phyloP scores from a whole-genome alignment of 1,140 invertebrate species.

The Pararge aegeria region DNA sequence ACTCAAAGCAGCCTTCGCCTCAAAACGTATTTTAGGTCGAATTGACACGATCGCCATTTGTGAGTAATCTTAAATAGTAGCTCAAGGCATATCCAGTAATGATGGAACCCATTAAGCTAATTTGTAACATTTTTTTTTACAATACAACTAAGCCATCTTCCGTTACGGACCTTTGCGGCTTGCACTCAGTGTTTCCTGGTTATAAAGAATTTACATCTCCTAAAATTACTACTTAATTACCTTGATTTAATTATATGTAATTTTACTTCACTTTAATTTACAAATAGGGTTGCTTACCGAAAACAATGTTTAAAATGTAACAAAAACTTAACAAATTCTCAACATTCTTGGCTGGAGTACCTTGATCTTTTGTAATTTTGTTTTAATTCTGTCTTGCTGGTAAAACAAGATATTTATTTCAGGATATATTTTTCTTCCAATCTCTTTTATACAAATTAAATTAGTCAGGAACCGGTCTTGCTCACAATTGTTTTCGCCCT shows the following conservation, averaged over 20 bases:
- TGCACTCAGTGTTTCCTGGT: neutral
- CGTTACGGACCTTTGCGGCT: neutral
- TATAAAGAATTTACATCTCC: neutral
- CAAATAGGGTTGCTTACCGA: neutral
- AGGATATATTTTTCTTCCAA: slow-evolving; percentile 13
- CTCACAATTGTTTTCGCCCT: slow-evolving; percentile 56
- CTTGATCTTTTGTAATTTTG: slow-evolving; percentile 17
- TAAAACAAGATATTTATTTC: slow-evolving; percentile 2
- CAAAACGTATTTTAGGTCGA: slow-evolving; percentile 34
- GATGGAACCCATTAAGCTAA: slow-evolving; percentile 14
- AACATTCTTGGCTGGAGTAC: slow-evolving; percentile 6
- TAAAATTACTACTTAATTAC: neutral
- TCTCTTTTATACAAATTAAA: slow-evolving; percentile 10
- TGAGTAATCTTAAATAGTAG: slow-evolving; percentile 22
- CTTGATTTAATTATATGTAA: neutral
- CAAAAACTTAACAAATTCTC: neutral
- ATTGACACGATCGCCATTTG: slow-evolving; percentile 29
- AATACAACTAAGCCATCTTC: neutral
- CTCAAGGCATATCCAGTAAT: slow-evolving; percentile 18
- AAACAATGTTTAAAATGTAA: slow-evolving; percentile 7
- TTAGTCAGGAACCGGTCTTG: slow-evolving; percentile 44
- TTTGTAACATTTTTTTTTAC: neutral
- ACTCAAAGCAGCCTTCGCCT: slow-evolving; percentile 28
- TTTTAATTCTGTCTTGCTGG: neutral
- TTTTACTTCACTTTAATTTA: neutral